Evolutionary conservation across 2,888 invertebrate species (phyloP).

Genomic region (Perithous albicinctus): DNA sequence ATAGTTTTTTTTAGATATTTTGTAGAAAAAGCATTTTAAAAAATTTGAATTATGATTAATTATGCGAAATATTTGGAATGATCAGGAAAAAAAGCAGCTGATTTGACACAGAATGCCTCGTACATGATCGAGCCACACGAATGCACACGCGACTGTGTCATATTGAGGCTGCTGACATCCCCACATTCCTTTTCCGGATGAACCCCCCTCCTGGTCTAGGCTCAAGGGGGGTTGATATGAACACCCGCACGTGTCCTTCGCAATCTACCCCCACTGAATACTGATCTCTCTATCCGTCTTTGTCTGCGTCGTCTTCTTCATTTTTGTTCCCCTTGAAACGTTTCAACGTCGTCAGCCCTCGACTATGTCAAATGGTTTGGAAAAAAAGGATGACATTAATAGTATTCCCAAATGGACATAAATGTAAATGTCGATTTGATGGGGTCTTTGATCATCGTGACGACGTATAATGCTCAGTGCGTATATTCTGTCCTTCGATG

Average conservation of each 20-base stretch:
- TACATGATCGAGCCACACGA: slow-evolving; percentile 15
- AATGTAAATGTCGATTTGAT: slow-evolving; percentile 37
- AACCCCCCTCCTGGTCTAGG: slow-evolving; percentile 51
- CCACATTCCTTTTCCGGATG: slow-evolving; percentile 59
- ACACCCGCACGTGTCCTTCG: slow-evolving; percentile 69
- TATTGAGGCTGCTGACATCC: slow-evolving; percentile 57
- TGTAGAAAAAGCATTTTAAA: no score
- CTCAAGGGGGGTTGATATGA: slow-evolving; percentile 51
- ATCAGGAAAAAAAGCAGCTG: no score
- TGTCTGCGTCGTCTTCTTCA: slow-evolving; percentile 12
- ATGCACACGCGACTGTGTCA: slow-evolving; percentile 48
- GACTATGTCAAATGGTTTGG: slow-evolving; percentile 50
- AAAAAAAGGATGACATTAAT: slow-evolving; percentile 44
- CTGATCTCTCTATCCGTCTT: slow-evolving; percentile 61
- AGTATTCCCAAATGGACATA: slow-evolving; percentile 54
- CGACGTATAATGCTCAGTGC: slow-evolving; percentile 1
- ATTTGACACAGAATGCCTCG: no score
- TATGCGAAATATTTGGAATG: no score
- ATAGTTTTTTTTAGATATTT: no score
- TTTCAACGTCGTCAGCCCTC: slow-evolving; percentile 24
- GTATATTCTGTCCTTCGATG: not conserved
- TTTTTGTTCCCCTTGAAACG: slow-evolving; percentile 27
- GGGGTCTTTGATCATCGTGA: slow-evolving; percentile 34
- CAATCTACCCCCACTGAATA: slow-evolving; percentile 61
- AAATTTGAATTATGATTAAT: no score